Evolutionary conservation across 2,888 invertebrate genomes (phyloP), one percentile per base, ranked within the genome.

Genomic region (Acronicta leporina): DNA sequence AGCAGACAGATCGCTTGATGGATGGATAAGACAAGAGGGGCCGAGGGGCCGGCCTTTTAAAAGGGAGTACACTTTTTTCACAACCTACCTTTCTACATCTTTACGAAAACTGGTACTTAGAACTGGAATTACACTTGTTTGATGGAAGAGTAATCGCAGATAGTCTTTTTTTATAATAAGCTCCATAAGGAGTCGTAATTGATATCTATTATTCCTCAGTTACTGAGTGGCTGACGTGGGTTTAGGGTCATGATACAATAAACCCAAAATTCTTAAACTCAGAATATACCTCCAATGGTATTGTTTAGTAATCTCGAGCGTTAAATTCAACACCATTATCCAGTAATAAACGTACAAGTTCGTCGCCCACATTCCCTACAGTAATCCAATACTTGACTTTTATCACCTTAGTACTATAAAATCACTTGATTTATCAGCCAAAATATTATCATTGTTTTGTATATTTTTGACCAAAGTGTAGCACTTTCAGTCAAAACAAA

Each of bases 301-400:
- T 40, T 16, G 14, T 41, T 40, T 16, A 3, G 44, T 48, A 41
- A 49, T 30, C 15, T 13, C 9, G 14, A 35, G 35, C 47, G 40
- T 63, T 69, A 40, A 55, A 55, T 25, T 8, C 25, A 40, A 41
- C 20, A 9, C 50, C 15, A 16, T 47, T 11, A 30, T 46, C 20
- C 10, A 38, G 20, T 48, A 48, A 44, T 72, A 67, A 68, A 72
- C 25, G 41, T 50, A 3, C 16, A 25, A 47, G 43, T 59, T 67
- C 43, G 60, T 68, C 46, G 49, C 14, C 25, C 33, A 48, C 41
- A 38, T 58, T 50, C n/a, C 25, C 15, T n/a, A 53, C 6, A 25
- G 68, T 53, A 68, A 68, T 43, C n/a, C 35, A 47, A 68, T 60
- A 52, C 73, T 72, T 38, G 53, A 68, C 49, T 59, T 59, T 68